Evolutionary conservation across 2,113 vertebrate genomes (phyloP).

Genomic region (Leiothrix lutea): DNA sequence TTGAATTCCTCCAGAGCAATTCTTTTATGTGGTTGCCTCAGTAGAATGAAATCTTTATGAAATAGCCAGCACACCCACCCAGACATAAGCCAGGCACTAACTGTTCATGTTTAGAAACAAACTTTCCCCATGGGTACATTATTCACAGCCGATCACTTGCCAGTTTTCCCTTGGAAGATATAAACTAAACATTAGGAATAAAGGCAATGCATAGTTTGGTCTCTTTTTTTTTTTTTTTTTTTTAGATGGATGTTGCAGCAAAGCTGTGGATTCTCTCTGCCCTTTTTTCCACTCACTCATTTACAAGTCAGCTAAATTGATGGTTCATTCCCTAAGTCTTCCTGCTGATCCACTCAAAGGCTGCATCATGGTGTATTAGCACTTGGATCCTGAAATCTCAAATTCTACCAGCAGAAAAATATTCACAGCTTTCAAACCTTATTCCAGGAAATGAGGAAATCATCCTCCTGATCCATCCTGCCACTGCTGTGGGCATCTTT

Average conservation of each 20-base stretch:
- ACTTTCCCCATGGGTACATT: constrained; percentile 56
- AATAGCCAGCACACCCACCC: constrained; percentile 48
- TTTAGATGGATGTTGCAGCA: background rate
- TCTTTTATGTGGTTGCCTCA: constrained; percentile 52
- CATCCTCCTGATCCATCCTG: background rate
- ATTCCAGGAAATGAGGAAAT: constrained; percentile 33
- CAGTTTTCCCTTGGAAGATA: constrained; percentile 42
- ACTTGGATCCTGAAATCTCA: background rate
- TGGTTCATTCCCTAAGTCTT: background rate
- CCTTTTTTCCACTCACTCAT: background rate
- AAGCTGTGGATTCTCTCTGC: background rate
- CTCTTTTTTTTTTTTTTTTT: background rate
- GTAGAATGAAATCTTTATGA: constrained; percentile 21
- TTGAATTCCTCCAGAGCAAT: constrained; percentile 46
- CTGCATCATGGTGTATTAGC: background rate
- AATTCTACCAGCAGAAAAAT: background rate
- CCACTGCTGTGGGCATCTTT: constrained; percentile 6
- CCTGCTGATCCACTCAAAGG: background rate
- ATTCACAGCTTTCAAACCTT: background rate
- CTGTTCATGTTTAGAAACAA: constrained; percentile 49
- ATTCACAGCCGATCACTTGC: constrained; percentile 48
- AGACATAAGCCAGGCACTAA: constrained; percentile 52
- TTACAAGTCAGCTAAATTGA: background rate
- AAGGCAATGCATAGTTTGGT: background rate
- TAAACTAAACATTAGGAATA: constrained; percentile 34